These are phyloP conservation scores for Macaca fascicularis DNA, from an alignment of 2,113 vertebrate genomes.

Conservation along the genomic window T2T-MFA8v1.1 NC_088387.1:7581001-7581500, in stretches of 20 bases:
- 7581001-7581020: not conserved
- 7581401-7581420: not conserved
- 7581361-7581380: not conserved
- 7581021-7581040: not conserved
- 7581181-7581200: rapidly evolving
- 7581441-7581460: not conserved
- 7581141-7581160: not conserved
- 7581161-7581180: not conserved
- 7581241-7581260: not conserved
- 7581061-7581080: not conserved
- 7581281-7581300: not conserved
- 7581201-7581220: not conserved
- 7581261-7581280: not conserved
- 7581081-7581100: not conserved
- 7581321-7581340: not conserved
- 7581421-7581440: not conserved
- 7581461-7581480: not conserved
- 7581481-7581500: not conserved
- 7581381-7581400: not conserved
- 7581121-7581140: not conserved
- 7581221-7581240: not conserved
- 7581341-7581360: not conserved
- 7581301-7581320: not conserved
- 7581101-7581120: not conserved
- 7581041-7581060: not conserved